A percentile compares a stretch with the other conserved stretches of the same genome.
Evolutionary conservation across 2,113 vertebrate genomes (phyloP).

Genomic region (Baryphthengus martii): DNA sequence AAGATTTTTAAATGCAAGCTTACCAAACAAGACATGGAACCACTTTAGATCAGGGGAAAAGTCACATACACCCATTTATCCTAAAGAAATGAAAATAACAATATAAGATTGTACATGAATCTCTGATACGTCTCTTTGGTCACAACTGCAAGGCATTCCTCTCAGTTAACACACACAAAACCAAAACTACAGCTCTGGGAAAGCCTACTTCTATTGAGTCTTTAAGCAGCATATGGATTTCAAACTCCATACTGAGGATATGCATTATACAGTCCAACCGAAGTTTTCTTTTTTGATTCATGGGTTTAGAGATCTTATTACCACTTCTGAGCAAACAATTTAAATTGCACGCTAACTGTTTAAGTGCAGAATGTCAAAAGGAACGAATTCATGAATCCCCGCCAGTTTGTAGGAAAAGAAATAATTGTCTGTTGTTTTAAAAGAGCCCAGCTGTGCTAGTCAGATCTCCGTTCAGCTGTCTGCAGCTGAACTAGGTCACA

Average conservation of each 20-base stretch:
- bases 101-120: background rate
- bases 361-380: background rate
- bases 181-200: background rate
- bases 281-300: background rate
- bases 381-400: background rate
- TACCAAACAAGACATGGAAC: conserved; percentile 84
- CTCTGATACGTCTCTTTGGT: background rate
- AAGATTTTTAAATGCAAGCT: conserved; percentile 46
- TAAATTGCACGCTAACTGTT: background rate
- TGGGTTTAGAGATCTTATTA: background rate
- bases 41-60: conserved; percentile 59
- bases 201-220: background rate
- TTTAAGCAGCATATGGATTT: background rate
- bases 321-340: background rate
- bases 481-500: background rate
- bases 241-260: background rate
- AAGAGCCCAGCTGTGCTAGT: background rate
- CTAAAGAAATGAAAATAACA: conserved; percentile 22
- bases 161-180: background rate
- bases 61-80: conserved; percentile 70
- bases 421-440: background rate
- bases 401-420: background rate
- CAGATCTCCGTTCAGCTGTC: background rate
- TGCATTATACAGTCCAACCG: background rate
- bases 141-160: background rate